phyloP scores from a whole-genome alignment of 2,888 invertebrate species.

The Onthophagus sagittarius region DNA sequence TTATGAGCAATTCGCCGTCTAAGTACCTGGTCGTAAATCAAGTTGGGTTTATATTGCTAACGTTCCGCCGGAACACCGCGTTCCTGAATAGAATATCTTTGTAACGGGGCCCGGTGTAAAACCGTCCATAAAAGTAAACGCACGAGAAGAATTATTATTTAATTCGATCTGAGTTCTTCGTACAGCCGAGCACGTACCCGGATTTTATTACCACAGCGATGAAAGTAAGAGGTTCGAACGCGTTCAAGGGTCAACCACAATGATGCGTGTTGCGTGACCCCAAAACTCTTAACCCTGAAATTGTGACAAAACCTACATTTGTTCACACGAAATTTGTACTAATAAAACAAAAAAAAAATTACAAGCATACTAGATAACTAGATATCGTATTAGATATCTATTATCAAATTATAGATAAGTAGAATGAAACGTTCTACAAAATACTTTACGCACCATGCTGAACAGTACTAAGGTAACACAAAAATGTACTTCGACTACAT shows the following conservation, averaged over 20 bases:
- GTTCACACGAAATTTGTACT: too few relatives aligned
- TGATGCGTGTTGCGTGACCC: background rate
- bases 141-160: background rate
- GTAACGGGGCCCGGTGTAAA: background rate
- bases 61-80: background rate
- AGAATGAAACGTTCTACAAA: too few relatives aligned
- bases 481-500: too few relatives aligned
- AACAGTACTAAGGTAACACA: too few relatives aligned
- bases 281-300: background rate
- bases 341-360: too few relatives aligned
- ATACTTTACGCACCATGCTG: too few relatives aligned
- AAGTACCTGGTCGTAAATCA: background rate
- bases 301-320: background rate
- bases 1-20: background rate
- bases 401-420: too few relatives aligned
- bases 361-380: too few relatives aligned
- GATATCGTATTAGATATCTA: too few relatives aligned
- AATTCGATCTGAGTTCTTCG: background rate
- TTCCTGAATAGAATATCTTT: background rate
- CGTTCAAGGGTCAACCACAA: background rate
- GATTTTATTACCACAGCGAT: background rate
- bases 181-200: background rate
- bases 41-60: background rate
- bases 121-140: background rate
- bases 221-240: background rate